Evolutionary conservation across 2,888 invertebrate species (phyloP), one percentile per base, ranked within the genome.

Genomic region (Subacronicta megacephala): DNA sequence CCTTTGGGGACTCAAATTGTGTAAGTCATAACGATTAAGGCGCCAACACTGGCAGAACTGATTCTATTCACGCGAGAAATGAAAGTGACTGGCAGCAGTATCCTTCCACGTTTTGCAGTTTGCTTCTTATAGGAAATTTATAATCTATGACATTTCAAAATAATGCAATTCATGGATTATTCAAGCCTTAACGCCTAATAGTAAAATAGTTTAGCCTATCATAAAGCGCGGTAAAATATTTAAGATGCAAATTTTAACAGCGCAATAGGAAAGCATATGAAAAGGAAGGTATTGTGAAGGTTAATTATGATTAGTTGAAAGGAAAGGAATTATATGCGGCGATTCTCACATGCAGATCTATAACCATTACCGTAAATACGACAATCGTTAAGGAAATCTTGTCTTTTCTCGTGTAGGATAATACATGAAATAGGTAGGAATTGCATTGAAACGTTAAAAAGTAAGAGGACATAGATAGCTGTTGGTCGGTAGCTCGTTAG

Each of bases 21-120:
- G 75, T 79, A 82, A 85, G 83, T 81, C 75, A 79, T 83, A 81
- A 83, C 69, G 72, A 81, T 75, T 75, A 83, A 78, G 72, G 75
- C 78, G 77, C 76, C 76, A 35, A 83, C 62, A 77, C 72, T 60
- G 44, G 50, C 55, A 54, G 55, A 80, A 89, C 82, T 83, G 85
- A 84, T 83, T 83, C 83, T 78, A 81, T 90, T 88, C 93, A 93
- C 93, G 93, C 92, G 84, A 93, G 87, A 92, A 90, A 87, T 87
- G 93, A 93, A 93, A 93, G 93, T 89, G 80, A 84, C 80, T 86
- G 82, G 82, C 83, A 83, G 80, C 71, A 80, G 78, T 77, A 75
- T 64, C 73, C 47, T 53, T 61, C 56, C 50, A 55, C 52, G 37
- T 55, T 47, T 58, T 56, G 58, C 13, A 16, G 46, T 52, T 15